Percentiles rank a stretch among this genome's conserved stretches.
Conservation (phyloP, 92 coral and sea anemone species). For the Parazoanthus atlanticus region DNA sequence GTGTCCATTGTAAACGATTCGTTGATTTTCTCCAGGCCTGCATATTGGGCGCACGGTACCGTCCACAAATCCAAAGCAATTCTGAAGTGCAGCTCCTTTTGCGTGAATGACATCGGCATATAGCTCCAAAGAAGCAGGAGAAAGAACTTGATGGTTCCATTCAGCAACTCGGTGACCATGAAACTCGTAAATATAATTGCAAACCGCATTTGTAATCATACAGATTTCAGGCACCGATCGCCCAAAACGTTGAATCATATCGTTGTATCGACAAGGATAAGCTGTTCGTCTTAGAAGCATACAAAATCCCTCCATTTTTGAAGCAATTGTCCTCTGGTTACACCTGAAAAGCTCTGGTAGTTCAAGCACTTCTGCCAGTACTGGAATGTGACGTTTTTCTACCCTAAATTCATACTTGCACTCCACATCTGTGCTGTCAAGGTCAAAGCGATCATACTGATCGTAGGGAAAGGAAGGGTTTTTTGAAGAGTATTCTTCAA, state of each 20-base stretch:
- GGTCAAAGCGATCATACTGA: slow-evolving; percentile 46
- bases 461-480: slow-evolving; percentile 48
- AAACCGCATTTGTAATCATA: too few species aligned
- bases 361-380: slow-evolving; percentile 52
- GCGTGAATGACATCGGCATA: too few species aligned
- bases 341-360: slow-evolving; percentile 53
- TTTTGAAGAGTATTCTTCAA: slow-evolving; percentile 49
- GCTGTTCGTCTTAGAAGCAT: slow-evolving; percentile 46
- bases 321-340: slow-evolving; percentile 47
- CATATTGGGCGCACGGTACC: slow-evolving; percentile 26
- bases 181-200: too few species aligned
- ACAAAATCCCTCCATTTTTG: slow-evolving; percentile 49
- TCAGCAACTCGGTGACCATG: too few species aligned
- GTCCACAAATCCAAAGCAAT: slow-evolving; percentile 11
- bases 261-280: slow-evolving; percentile 56
- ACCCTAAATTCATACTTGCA: slow-evolving; percentile 59
- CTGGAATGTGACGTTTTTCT: slow-evolving; percentile 52
- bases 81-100: too few species aligned
- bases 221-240: too few species aligned
- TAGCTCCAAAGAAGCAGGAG: too few species aligned
- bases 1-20: slow-evolving; percentile 20
- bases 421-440: slow-evolving; percentile 51
- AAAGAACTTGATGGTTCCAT: too few species aligned
- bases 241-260: too few species aligned
- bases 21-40: slow-evolving; percentile 22